phyloP scores from a whole-genome alignment of 2,797 vertebrate species.

The Tokudaia muenninki region DNA sequence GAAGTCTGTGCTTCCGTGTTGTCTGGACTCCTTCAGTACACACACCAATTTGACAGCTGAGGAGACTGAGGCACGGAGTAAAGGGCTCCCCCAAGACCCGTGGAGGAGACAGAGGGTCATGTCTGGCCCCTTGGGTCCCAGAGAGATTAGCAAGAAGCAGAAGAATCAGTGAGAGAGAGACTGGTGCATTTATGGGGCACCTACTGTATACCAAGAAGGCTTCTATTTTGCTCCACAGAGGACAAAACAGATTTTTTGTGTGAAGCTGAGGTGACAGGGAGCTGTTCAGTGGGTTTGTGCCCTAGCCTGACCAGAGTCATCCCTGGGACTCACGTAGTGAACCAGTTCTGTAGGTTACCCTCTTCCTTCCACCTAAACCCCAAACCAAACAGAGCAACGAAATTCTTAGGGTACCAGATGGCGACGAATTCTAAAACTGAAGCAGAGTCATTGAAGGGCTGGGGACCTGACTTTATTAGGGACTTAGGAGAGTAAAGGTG shows the following conservation, averaged over 20 bases:
- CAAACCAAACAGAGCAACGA: background rate
- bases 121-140: background rate
- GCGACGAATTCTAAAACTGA: background rate
- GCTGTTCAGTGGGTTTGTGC: background rate
- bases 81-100: background rate
- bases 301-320: background rate
- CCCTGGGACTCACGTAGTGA: background rate
- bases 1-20: background rate
- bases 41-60: too few relatives aligned
- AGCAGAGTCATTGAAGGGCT: too few relatives aligned
- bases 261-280: background rate
- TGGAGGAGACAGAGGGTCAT: background rate
- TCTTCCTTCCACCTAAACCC: background rate
- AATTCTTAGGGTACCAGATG: background rate
- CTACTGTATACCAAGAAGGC: background rate
- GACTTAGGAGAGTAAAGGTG: background rate
- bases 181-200: rapidly evolving
- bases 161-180: background rate
- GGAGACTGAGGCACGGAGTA: background rate
- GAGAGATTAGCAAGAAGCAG: background rate
- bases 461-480: background rate
- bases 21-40: too few relatives aligned
- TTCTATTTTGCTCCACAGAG: background rate
- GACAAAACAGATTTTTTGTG: background rate
- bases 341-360: background rate